A percentile compares a stretch with the other conserved stretches of the same genome.
Evolutionary conservation across 1,140 invertebrate genomes (phyloP).

Genomic region (Drosophila tristis): DNA sequence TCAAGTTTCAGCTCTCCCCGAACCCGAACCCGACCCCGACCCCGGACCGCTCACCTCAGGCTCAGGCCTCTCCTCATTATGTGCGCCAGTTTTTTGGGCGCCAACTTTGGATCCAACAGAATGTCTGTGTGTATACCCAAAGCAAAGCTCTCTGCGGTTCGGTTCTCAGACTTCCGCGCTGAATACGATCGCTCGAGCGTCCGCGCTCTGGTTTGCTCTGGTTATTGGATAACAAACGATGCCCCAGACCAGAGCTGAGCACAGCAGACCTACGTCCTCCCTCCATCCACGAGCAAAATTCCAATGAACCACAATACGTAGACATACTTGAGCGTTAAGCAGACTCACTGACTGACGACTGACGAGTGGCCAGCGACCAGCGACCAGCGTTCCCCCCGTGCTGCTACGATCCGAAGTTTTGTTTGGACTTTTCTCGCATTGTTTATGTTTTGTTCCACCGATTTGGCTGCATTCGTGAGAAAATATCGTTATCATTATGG

Average conservation of each 20-base stretch:
- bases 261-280: background rate
- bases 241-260: background rate
- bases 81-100: slow-evolving; percentile 66
- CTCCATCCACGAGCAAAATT: slow-evolving; percentile 15
- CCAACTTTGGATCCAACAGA: slow-evolving; percentile 36
- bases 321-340: slow-evolving; percentile 3
- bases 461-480: slow-evolving; percentile 46
- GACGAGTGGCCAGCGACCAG: slow-evolving; percentile 11
- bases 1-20: slow-evolving; percentile 43
- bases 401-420: background rate
- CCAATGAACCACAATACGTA: slow-evolving; percentile 16
- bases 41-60: too few relatives aligned
- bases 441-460: slow-evolving; percentile 21
- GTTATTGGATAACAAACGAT: slow-evolving; percentile 25
- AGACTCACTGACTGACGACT: slow-evolving; percentile 28
- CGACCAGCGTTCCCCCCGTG: slow-evolving; percentile 9
- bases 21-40: too few relatives aligned
- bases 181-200: background rate
- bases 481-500: slow-evolving; percentile 46
- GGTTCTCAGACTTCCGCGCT: slow-evolving; percentile 32
- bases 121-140: slow-evolving; percentile 29
- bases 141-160: slow-evolving; percentile 23
- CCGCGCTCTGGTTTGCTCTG: slow-evolving; percentile 1
- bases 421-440: slow-evolving; percentile 15
- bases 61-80: slow-evolving; percentile 42